A percentile compares a stretch with the other conserved stretches of the same genome.
Evolutionary conservation across 1,140 invertebrate genomes (phyloP).

Genomic region (Penaeus japonicus): DNA sequence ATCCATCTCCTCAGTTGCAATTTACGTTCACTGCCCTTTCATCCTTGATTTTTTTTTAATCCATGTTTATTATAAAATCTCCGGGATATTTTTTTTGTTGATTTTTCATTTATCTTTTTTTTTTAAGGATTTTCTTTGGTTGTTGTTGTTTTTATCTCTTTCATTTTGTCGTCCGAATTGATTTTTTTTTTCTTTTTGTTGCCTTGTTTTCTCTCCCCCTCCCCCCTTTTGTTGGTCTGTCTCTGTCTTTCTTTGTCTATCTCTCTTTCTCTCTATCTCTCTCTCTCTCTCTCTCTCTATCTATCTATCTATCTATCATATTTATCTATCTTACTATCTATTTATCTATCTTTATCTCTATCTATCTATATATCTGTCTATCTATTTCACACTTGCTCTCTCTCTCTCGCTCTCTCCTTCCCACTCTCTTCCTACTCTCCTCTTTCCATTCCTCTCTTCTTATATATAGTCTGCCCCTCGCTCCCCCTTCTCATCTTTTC

Average conservation of each 20-base stretch:
- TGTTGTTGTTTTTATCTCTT: too few species aligned
- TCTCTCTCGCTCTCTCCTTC: not conserved
- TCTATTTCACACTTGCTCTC: not conserved
- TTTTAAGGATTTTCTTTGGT: too few species aligned
- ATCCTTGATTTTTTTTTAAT: too few species aligned
- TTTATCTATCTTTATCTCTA: not conserved
- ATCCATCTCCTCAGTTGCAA: too few species aligned
- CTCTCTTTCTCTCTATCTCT: slow-evolving; percentile 10
- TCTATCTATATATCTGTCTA: not conserved
- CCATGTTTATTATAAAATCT: too few species aligned
- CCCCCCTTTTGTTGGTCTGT: not conserved
- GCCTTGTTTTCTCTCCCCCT: not conserved
- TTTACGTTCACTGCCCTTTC: too few species aligned
- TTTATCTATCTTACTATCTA: not conserved
- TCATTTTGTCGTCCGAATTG: not conserved
- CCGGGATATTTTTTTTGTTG: too few species aligned
- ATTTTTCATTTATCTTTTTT: too few species aligned
- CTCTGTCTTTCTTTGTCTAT: not conserved
- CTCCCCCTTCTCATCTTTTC: not conserved
- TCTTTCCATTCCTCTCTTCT: not conserved
- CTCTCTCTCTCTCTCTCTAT: slow-evolving; percentile 11
- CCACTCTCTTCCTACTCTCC: not conserved
- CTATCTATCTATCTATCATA: too few species aligned
- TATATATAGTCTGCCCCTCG: not conserved
- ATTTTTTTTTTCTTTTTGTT: not conserved